Base-by-base conservation (phyloP, 2,888 invertebrate species). In the Malacosoma neustria region DNA sequence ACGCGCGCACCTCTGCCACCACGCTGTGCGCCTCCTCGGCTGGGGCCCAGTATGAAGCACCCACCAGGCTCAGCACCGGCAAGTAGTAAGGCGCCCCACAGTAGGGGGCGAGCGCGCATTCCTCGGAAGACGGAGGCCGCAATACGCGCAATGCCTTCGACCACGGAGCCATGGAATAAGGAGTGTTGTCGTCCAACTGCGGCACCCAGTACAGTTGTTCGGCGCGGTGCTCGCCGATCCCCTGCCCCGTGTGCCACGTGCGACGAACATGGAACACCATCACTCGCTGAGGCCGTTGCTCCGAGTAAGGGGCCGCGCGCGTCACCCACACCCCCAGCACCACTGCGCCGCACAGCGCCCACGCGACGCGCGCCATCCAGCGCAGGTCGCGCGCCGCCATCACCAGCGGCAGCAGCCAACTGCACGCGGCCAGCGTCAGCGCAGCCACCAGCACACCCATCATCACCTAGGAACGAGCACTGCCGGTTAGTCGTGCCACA, bases 21-120 rank as follows among this genome's bases (percentile, higher is more conserved):
- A 37, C 36, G 15, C 70, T 61, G 22, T 89, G 89, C 34, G 80
- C 70, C 7, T 87, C 81, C 12, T 87, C 88, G 39, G 60, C 53
- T 32, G 87, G 87, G 45, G 90, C 69, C 87, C 88, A 89, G 69
- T 88, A 88, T 13, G 90, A 90, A 68, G 79, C 87, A 87, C 88
- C 87, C 51, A 94, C 80, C 56, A 93, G 89, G 35, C 88, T 82
- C 41, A 89, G 82, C 49, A 92, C 91, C 29, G 95, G 94, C 69
- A 94, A 90, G 61, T 90, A 88, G 79, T 93, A 94, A 9, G 95
- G 94, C 72, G 92, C 81, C 39, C 94, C 94, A 75, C 94, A 95
- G 75, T 92, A 94, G 48, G 91, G 72, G 68, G 89, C 87, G 39
- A 81, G 73, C 35, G 79, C 70, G 70, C 94, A 94, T 51, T 90